Evolutionary conservation across 2,888 invertebrate species (phyloP), one percentile per base, ranked within the genome.

Genomic region (Podotricha telesiphe): DNA sequence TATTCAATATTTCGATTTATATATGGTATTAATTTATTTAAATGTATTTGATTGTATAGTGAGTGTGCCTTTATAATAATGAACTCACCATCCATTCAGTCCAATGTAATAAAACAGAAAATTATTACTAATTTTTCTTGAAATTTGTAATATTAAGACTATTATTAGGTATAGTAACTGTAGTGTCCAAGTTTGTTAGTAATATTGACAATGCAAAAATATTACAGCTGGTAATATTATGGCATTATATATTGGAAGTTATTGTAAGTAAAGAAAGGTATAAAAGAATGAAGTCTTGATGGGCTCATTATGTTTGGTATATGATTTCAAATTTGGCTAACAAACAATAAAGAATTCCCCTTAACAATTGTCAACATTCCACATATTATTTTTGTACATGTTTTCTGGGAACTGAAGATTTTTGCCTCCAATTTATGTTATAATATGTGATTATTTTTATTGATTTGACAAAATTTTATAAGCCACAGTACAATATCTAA

Each of bases 51-150:
- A 64, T 75, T 73, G 74, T 73, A 69, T 73, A 74, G 74, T 83
- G 87, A 83, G 86, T 85, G 88, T 89, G 91, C 90, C 91, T 90
- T 88, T 85, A 73, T 71, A 76, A 78, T 82, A 84, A 82, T 78
- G 79, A 48, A 61, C 66, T 84, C 86, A 86, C 86, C 86, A 86
- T 87, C 86, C 82, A 85, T 79, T 81, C 80, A 84, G 86, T 88
- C 87, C 86, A 84, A 81, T 76, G 63, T 74, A 71, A 74, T 69
- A 75, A 65, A 67, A 68, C 56, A 68, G 63, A 64, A 69, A 53
- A 63, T 70, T 68, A 70, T 72, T 67, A 71, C 68, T 67, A 66
- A 71, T 71, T 64, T 70, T 65, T 66, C 74, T 80, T 78, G 76
- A 82, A 77, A 82, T 79, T 82, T 77, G 77, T 81, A 79, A 77